These are phyloP conservation scores for Bos taurus DNA, from an alignment of 2,113 vertebrate genomes.

Conservation along the genomic window ARS-UCD2.0 NC_037357.1:83060001-83060500, in stretches of 20 bases:
- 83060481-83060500: slow-evolving; percentile 12
- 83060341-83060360: neutral
- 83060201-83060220: neutral
- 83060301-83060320: neutral
- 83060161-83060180: neutral
- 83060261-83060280: neutral
- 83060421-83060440: neutral
- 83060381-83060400: neutral
- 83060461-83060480: neutral
- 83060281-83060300: neutral
- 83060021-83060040: too few relatives aligned
- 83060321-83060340: neutral
- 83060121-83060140: neutral
- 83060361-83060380: neutral
- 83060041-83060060: too few relatives aligned
- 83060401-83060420: neutral
- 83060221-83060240: neutral
- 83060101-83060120: neutral
- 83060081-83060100: neutral
- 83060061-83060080: too few relatives aligned
- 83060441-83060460: neutral
- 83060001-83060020: too few relatives aligned
- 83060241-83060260: neutral
- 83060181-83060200: neutral
- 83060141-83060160: neutral